A percentile compares a stretch with the other conserved stretches of the same genome.
phyloP scores from a whole-genome alignment of 2,888 invertebrate genomes.

The Lasioglossum lativentre region DNA sequence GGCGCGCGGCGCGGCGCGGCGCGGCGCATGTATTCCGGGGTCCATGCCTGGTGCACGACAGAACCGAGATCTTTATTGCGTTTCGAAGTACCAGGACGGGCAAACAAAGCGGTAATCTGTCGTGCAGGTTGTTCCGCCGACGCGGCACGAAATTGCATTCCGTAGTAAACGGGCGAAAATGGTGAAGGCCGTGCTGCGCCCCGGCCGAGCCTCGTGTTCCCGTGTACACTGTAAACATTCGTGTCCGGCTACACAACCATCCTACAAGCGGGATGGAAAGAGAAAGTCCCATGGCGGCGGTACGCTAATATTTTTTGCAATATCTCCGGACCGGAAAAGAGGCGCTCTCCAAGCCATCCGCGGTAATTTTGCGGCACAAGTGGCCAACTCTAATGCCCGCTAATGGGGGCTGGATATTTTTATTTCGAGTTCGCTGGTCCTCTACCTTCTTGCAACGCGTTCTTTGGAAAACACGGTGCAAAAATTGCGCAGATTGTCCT shows the following conservation, averaged over 20 bases:
- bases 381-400: neutral
- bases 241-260: conserved; percentile 31
- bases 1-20: neutral
- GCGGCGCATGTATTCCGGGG: conserved; percentile 27
- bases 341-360: neutral
- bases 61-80: conserved; percentile 71
- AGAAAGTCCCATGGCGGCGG: neutral
- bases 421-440: neutral
- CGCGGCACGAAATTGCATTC: conserved; percentile 74
- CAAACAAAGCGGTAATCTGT: conserved; percentile 75
- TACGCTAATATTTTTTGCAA: conserved; percentile 34
- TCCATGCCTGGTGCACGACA: conserved; percentile 15
- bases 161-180: conserved; percentile 74
- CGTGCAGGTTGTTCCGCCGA: conserved; percentile 65
- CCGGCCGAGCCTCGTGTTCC: conserved; percentile 22
- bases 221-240: conserved; percentile 53
- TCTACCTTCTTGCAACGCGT: neutral
- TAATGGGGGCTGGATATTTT: neutral
- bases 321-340: neutral
- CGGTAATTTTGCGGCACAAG: conserved; percentile 9
- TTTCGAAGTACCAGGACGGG: conserved; percentile 71
- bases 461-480: neutral
- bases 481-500: neutral
- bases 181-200: conserved; percentile 38
- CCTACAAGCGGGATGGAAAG: neutral